Base-by-base conservation (phyloP, 1,140 invertebrate genomes). In the Drosophila yakuba region DNA sequence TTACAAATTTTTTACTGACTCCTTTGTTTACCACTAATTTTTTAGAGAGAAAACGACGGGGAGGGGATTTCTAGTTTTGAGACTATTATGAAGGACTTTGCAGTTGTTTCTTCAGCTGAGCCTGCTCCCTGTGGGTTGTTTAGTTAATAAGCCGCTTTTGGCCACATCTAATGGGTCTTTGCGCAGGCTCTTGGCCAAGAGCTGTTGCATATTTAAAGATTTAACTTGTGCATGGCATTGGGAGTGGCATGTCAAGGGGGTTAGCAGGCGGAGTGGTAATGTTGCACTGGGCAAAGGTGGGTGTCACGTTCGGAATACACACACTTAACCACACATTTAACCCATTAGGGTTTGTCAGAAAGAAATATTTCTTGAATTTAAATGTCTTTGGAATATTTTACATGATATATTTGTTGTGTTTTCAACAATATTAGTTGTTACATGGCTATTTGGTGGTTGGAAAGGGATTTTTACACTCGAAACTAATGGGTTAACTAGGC, bases 71-170 rank as follows among this genome's bases (percentile, higher is more conserved):
- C 17, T 17, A 17, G 17, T 0, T 20, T 14, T 45, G 28, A 15
- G 39, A 43, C 55, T 50, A 54, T 62, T 52, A 38, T 23, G 28
- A 25, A 51, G 41, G 60, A 51, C 60, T 64, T 39, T 36, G 50
- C 39, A 60, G 76, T 48, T 15, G 36, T 54, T 45, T 38, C 14
- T 35, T 43, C 12, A 4, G 44, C n/a, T n/a, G 48, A 14, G 41
- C 25, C 10, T 5, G 36, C 32, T 48, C 41, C 38, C 38, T 8
- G 51, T 55, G 55, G 51, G 43, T 57, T 69, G 69, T 62, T 66
- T 79, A 77, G 74, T 78, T 82, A 85, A 82, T 86, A 86, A 86
- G 83, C 83, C 71, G 83, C 83, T 86, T 86, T 86, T 62, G 81
- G 77, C 44, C 76, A 57, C 59, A 66, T 68, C 75, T 78, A 79